phyloP scores from a whole-genome alignment of 1,140 invertebrate species.

The Cataglyphis hispanica region DNA sequence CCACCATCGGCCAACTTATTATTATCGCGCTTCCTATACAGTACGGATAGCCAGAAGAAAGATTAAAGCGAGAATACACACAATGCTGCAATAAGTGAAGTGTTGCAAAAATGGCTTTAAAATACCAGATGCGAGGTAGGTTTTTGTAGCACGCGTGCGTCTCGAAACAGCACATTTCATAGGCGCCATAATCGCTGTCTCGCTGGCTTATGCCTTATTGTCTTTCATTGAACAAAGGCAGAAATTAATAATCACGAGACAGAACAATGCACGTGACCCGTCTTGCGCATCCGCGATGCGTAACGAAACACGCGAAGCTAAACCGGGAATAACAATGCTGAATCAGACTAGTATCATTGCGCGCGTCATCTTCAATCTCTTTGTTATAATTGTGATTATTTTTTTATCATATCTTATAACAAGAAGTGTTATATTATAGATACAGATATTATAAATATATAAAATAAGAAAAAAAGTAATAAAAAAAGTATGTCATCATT shows the following conservation, averaged over 20 bases:
- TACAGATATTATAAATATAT: not conserved
- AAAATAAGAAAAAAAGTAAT: not conserved
- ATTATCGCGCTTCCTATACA: slow-evolving; percentile 41
- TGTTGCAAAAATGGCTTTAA: slow-evolving; percentile 4
- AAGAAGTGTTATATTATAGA: too few relatives aligned
- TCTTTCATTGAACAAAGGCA: slow-evolving; percentile 63
- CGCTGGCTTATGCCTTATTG: slow-evolving; percentile 45
- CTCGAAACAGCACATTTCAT: slow-evolving; percentile 17
- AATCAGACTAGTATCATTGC: slow-evolving; percentile 17
- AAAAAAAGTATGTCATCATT: not conserved
- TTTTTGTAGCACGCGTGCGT: slow-evolving; percentile 36
- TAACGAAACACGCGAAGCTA: slow-evolving; percentile 55
- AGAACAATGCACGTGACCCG: slow-evolving; percentile 65
- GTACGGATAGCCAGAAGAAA: slow-evolving; percentile 9
- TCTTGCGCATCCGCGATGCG: slow-evolving; percentile 50
- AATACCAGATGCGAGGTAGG: slow-evolving; percentile 17
- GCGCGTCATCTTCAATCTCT: slow-evolving; percentile 21
- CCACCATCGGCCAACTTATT: slow-evolving; percentile 35
- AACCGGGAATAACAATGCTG: slow-evolving; percentile 66
- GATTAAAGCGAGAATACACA: slow-evolving; percentile 43
- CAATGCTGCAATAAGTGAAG: slow-evolving; percentile 1
- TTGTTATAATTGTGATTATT: not conserved
- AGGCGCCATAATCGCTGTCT: slow-evolving; percentile 51
- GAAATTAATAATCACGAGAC: slow-evolving; percentile 57
- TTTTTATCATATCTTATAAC: not conserved